Conservation (phyloP, 1,140 invertebrate genomes). For the Neotoxoptera formosana region DNA sequence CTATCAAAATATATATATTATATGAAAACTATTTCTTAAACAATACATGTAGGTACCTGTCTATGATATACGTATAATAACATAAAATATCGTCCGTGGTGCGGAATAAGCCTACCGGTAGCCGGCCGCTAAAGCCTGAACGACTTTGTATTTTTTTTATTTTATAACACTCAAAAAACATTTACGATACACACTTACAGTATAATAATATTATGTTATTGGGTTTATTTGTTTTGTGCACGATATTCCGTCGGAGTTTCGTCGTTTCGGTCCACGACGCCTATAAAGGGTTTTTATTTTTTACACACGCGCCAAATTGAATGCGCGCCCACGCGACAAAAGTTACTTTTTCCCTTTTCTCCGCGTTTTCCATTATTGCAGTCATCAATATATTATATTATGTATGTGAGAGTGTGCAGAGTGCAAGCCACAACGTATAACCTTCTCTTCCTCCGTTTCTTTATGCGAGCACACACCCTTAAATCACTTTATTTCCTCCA, state of each 20-base stretch:
- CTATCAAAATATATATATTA: background rate
- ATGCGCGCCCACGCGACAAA: background rate
- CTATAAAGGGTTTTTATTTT: background rate
- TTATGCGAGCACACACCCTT: background rate
- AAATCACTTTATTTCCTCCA: background rate
- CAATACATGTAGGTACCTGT: background rate
- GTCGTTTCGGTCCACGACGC: background rate
- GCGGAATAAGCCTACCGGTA: background rate
- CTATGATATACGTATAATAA: too few relatives aligned
- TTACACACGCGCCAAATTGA: background rate
- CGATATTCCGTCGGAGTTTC: background rate
- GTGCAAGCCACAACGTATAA: background rate
- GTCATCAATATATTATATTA: slow-evolving; percentile 10
- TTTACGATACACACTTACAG: background rate
- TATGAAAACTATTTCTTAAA: background rate
- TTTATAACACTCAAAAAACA: background rate
- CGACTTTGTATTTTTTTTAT: background rate
- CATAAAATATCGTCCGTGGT: background rate
- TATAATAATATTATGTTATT: background rate
- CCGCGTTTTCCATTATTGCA: background rate
- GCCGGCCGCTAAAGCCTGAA: background rate
- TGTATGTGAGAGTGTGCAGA: background rate
- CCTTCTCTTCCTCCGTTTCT: background rate
- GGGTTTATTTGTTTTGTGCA: background rate
- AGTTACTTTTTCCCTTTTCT: background rate